A percentile compares a stretch with the other conserved stretches of the same genome.
These are phyloP conservation scores for Microplitis demolitor DNA, from an alignment of 1,140 invertebrate species.

Conservation along the genomic window DNA sequence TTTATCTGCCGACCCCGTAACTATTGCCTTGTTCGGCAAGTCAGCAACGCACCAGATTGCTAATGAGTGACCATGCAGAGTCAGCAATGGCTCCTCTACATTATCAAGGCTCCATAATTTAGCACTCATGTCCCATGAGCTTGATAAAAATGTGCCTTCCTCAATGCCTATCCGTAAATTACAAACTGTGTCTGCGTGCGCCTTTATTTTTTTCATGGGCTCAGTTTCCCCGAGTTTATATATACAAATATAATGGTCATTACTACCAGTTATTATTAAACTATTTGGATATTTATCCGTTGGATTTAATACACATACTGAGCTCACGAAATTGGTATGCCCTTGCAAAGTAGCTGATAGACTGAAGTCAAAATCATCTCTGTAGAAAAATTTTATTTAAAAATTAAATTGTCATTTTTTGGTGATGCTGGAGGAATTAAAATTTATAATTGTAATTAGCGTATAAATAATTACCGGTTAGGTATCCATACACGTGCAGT, in stretches of 20 bases:
- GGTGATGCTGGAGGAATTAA: background rate
- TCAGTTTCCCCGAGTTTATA: slow-evolving; percentile 69
- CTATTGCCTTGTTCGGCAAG: slow-evolving; percentile 65
- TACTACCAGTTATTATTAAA: slow-evolving; percentile 85
- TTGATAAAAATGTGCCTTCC: slow-evolving; percentile 68
- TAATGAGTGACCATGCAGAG: slow-evolving; percentile 78
- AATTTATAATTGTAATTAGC: background rate
- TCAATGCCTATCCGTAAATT: slow-evolving; percentile 66
- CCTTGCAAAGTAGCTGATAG: slow-evolving; percentile 75
- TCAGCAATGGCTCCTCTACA: slow-evolving; percentile 60
- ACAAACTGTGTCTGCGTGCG: slow-evolving; percentile 82
- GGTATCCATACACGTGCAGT: slow-evolving; percentile 84
- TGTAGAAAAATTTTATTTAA: slow-evolving; percentile 41
- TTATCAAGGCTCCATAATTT: slow-evolving; percentile 75
- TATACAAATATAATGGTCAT: slow-evolving; percentile 82
- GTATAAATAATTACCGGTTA: slow-evolving; percentile 65
- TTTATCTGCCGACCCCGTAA: slow-evolving; percentile 92
- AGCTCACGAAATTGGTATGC: slow-evolving; percentile 85
- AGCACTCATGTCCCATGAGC: slow-evolving; percentile 91
- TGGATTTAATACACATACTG: slow-evolving; percentile 76
- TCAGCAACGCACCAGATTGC: slow-evolving; percentile 88
- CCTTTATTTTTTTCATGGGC: slow-evolving; percentile 71
- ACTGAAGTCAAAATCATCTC: slow-evolving; percentile 63
- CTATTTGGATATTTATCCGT: slow-evolving; percentile 73
- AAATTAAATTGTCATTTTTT: background rate